phyloP scores from a whole-genome alignment of 2,888 invertebrate species.

The Pocota personata region DNA sequence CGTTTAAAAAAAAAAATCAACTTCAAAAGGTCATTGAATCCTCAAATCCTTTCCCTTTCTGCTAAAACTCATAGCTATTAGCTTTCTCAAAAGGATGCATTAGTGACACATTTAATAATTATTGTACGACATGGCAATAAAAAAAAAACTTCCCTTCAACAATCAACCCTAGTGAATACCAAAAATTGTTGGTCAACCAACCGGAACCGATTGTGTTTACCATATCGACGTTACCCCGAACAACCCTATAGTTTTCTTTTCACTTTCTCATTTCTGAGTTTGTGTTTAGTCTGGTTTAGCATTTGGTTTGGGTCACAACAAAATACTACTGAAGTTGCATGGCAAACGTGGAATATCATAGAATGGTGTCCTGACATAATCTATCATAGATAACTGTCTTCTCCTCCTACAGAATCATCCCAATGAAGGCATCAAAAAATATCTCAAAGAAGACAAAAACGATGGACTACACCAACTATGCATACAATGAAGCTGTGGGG shows the following conservation, averaged over 20 bases:
- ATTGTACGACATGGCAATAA: slow-evolving; percentile 2
- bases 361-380: slow-evolving; percentile 44
- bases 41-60: neutral
- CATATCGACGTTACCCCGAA: slow-evolving; percentile 55
- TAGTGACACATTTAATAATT: slow-evolving; percentile 21
- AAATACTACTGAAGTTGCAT: neutral
- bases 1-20: neutral
- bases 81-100: neutral
- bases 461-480: slow-evolving; percentile 92
- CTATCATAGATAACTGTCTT: slow-evolving; percentile 31
- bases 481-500: slow-evolving; percentile 92
- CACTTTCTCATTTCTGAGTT: neutral
- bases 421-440: slow-evolving; percentile 81
- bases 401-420: slow-evolving; percentile 77
- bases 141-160: slow-evolving; percentile 13
- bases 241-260: slow-evolving; percentile 56
- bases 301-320: neutral
- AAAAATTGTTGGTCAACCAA: slow-evolving; percentile 58
- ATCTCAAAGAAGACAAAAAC: slow-evolving; percentile 82
- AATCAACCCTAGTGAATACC: slow-evolving; percentile 38
- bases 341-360: neutral
- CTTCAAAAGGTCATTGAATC: slow-evolving; percentile 7
- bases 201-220: slow-evolving; percentile 67
- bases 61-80: neutral
- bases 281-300: slow-evolving; percentile 16